Base-by-base conservation (phyloP, 1,140 invertebrate species). In the Bradysia coprophila region DNA sequence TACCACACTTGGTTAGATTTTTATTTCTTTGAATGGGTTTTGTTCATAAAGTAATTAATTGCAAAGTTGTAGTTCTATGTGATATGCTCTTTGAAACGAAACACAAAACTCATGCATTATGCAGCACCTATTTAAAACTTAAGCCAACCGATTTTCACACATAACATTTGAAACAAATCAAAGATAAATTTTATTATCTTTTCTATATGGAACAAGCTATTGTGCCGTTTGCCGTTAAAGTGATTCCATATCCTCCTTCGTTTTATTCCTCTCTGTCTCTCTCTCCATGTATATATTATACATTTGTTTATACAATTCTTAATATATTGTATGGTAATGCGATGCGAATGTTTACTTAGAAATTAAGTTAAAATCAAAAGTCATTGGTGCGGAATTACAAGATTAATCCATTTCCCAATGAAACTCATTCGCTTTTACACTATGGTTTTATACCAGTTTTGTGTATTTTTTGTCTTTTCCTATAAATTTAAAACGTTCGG, bases 341-440 rank as follows among this genome's bases (percentile, higher is more conserved):
- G 13, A 28, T 28, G 24, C 24, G 13, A 28, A 28, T 28, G 24
- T 28, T 28, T 28, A 28, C 13, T 28, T 28, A 28, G 24, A 28
- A 28, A 28, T 28, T 28, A 28, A 28, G 24, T 28, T 28, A 36
- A 36, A 36, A 36, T 36, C 33, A 36, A 36, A 36, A 36, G 6
- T 36, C 33, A 36, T 36, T 36, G 33, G 33, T 36, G 33, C n/a
- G 33, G 33, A 36, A 36, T 36, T 16, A 36, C 33, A 9, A 36
- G 33, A 36, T 15, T 36, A 36, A 36, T 36, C 15, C 33, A 28
- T 28, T 28, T 28, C 24, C 24, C n/a, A n/a, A n/a, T n/a, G n/a
- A n/a, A n/a, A n/a, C n/a, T n/a, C n/a, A n/a, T n/a, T n/a, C n/a
- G n/a, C n/a, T n/a, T n/a, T n/a, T n/a, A n/a, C n/a, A n/a, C n/a